Evolutionary conservation across 2,888 invertebrate species (phyloP).

Genomic region (Alsophila aescularia): DNA sequence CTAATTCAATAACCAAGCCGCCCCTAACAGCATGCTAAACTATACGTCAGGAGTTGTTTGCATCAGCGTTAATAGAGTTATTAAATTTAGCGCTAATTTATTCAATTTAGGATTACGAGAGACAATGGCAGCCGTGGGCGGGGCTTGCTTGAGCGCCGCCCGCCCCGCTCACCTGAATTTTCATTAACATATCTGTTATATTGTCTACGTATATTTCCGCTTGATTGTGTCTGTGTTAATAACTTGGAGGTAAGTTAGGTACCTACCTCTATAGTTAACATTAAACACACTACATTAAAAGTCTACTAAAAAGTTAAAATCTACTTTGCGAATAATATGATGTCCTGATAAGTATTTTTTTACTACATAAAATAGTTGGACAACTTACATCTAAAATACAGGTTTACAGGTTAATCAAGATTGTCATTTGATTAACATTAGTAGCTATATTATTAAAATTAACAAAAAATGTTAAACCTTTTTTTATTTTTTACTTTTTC

Average conservation of each 20-base stretch:
- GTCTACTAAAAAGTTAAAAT: no score
- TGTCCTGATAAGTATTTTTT: no score
- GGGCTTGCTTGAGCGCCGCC: constrained; percentile 62
- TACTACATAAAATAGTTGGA: no score
- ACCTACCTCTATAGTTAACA: no score
- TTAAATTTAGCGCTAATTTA: constrained; percentile 82
- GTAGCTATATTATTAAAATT: no score
- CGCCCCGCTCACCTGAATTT: constrained; percentile 68
- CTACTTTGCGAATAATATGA: no score
- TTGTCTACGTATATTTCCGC: constrained; percentile 21
- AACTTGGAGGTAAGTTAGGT: no score
- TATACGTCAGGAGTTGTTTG: constrained; percentile 76
- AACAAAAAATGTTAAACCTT: not conserved
- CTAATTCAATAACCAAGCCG: constrained; percentile 73
- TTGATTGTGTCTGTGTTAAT: no score
- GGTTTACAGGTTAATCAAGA: no score
- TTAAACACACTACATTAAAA: no score
- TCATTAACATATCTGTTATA: constrained; percentile 52
- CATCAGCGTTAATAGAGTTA: constrained; percentile 78
- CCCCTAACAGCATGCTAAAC: constrained; percentile 68
- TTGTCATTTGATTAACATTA: no score
- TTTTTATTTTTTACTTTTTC: not conserved
- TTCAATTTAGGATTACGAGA: constrained; percentile 72
- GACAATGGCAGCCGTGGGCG: constrained; percentile 76
- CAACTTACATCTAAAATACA: no score